Base-by-base conservation (phyloP, 2,888 invertebrate genomes). In the Alloscopus bannaensis region DNA sequence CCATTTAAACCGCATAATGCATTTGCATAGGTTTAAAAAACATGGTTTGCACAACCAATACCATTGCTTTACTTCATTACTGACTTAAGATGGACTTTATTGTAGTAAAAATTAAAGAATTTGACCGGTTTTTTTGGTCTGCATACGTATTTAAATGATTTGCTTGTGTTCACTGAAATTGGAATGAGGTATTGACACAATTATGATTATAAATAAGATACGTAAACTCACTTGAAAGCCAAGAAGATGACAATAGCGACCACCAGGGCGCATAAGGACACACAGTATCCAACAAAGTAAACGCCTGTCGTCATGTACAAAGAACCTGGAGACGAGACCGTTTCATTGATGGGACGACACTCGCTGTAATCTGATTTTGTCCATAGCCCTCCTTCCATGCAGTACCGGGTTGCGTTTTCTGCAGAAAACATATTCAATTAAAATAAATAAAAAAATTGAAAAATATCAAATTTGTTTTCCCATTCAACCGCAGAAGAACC, bases 371-470 rank as follows among this genome's bases (percentile, higher is more conserved):
- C 90, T 88, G 95, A 96, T 89, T 94, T 91, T 2, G 94, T 92
- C 86, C 93, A 92, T 88, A 92, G 92, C n/a, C 95, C 96, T 86
- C 94, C 93, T 83, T 90, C 88, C 84, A 90, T 88, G 88, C 97
- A 97, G 86, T 91, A 90, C 70, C 94, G 92, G 13, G 94, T 94
- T 26, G 95, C 97, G 88, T 96, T 96, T 88, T 95, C 97, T 96
- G 91, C 45, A n/a, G n/a, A n/a, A n/a, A n/a, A n/a, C n/a, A n/a
- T n/a, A n/a, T 47, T 47, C 36, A 36, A 36, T 8, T 36, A 13
- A 36, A 18, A 90, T 90, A 60, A 26, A 50, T 31, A 62, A 28
- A 20, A 24, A 8, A 62, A 62, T 62, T 3, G 24, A 55, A 47
- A n/a, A n/a, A n/a, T 47, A n/a, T n/a, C n/a, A 47, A 47, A 47